phyloP scores from a whole-genome alignment of 1,140 invertebrate species.

The Scaptomyza montana region DNA sequence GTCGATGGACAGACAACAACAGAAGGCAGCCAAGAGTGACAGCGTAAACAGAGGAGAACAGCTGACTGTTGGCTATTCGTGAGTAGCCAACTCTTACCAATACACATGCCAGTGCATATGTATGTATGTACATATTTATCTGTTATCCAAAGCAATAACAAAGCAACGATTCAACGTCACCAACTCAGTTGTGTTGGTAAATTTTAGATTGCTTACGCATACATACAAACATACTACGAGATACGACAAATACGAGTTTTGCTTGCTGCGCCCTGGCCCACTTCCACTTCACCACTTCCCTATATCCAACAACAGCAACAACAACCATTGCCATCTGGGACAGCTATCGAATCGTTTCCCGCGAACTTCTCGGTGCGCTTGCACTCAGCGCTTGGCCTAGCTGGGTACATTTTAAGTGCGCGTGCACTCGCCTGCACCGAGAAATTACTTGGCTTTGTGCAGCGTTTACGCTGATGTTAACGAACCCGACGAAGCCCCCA shows the following conservation, averaged over 20 bases:
- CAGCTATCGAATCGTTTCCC: constrained; percentile 52
- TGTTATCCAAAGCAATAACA: constrained; percentile 18
- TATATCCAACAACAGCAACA: neutral
- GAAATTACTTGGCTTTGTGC: constrained; percentile 22
- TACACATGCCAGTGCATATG: constrained; percentile 8
- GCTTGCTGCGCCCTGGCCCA: neutral
- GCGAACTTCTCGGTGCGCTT: constrained; percentile 66
- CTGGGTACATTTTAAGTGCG: constrained; percentile 72
- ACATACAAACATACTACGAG: neutral
- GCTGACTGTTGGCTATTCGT: constrained; percentile 32
- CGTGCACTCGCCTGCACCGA: constrained; percentile 59
- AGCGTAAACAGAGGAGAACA: neutral
- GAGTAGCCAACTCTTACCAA: constrained; percentile 1
- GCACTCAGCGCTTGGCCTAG: constrained; percentile 40
- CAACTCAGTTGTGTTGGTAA: constrained; percentile 16
- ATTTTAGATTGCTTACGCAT: constrained; percentile 8
- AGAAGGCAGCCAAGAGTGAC: neutral
- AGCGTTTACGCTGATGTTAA: constrained; percentile 48
- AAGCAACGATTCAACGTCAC: constrained; percentile 7
- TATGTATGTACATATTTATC: neutral
- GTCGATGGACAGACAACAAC: neutral
- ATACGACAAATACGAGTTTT: constrained; percentile 52
- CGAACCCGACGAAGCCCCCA: constrained; percentile 52
- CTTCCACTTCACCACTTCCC: neutral
- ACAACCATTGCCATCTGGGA: neutral